phyloP scores from a whole-genome alignment of 2,888 invertebrate genomes.

The Ophonus ardosiacus region DNA sequence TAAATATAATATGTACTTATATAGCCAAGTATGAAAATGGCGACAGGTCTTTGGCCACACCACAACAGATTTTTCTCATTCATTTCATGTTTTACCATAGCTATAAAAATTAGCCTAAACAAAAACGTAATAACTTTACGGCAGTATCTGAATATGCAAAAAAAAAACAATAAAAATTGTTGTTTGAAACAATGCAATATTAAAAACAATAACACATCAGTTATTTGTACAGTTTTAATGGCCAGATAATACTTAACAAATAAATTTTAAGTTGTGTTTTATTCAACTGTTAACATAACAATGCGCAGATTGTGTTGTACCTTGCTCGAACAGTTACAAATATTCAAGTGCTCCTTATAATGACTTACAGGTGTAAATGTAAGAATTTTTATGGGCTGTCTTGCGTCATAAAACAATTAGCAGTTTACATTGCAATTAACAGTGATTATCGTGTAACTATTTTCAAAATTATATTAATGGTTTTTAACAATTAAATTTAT shows the following conservation, averaged over 20 bases:
- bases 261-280: constrained; percentile 24
- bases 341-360: constrained; percentile 35
- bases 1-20: no score
- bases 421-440: constrained; percentile 33
- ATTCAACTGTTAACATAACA: constrained; percentile 39
- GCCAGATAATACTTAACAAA: constrained; percentile 30
- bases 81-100: no score
- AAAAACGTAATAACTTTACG: constrained; percentile 13
- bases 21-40: no score
- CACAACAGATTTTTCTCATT: no score
- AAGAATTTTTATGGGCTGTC: constrained; percentile 40
- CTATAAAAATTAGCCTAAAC: background rate
- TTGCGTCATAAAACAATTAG: constrained; percentile 46
- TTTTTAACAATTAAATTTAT: constrained; percentile 40
- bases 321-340: constrained; percentile 44
- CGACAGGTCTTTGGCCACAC: no score
- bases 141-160: background rate
- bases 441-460: constrained; percentile 20
- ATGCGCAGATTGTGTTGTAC: constrained; percentile 13
- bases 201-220: constrained; percentile 13
- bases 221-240: constrained; percentile 36
- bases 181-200: constrained; percentile 33
- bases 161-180: constrained; percentile 34
- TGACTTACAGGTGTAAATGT: constrained; percentile 51
- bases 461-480: constrained; percentile 46